Conservation (phyloP, 1,140 invertebrate genomes). For the Anagrus nilaparvatae region DNA sequence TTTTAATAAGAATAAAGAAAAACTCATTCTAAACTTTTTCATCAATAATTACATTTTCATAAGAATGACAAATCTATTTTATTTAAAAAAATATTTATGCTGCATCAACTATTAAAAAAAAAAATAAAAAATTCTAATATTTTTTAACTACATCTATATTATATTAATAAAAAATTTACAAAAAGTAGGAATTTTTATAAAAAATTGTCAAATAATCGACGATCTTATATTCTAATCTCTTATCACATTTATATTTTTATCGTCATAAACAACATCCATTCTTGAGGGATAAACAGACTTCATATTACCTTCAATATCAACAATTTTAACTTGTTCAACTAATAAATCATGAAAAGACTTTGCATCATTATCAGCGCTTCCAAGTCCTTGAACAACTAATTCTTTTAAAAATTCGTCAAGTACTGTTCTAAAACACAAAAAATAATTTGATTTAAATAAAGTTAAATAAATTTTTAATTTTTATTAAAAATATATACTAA, state of each 20-base stretch:
- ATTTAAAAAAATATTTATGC: too few relatives aligned
- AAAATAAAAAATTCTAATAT: too few relatives aligned
- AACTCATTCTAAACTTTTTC: too few relatives aligned
- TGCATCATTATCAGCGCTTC: conserved; percentile 24
- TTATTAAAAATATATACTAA: conserved; percentile 15
- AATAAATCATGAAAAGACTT: conserved; percentile 32
- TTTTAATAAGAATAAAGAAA: too few relatives aligned
- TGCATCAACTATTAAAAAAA: too few relatives aligned
- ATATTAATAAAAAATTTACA: background rate
- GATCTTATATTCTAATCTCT: too few relatives aligned
- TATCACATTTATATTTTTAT: conserved; percentile 32
- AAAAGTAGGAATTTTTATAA: background rate
- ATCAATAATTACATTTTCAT: too few relatives aligned
- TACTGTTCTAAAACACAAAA: conserved; percentile 39
- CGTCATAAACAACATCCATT: conserved; percentile 52
- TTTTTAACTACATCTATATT: background rate
- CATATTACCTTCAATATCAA: conserved; percentile 57
- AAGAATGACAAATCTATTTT: too few relatives aligned
- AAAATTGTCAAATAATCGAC: too few relatives aligned
- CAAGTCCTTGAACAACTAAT: conserved; percentile 47
- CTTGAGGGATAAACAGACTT: conserved; percentile 69
- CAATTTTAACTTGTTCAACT: conserved; percentile 59
- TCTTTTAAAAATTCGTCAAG: conserved; percentile 57
- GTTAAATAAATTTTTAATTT: conserved; percentile 1
- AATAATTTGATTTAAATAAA: too few relatives aligned